phyloP scores from a whole-genome alignment of 2,888 invertebrate species.

The Iphiclides podalirius region DNA sequence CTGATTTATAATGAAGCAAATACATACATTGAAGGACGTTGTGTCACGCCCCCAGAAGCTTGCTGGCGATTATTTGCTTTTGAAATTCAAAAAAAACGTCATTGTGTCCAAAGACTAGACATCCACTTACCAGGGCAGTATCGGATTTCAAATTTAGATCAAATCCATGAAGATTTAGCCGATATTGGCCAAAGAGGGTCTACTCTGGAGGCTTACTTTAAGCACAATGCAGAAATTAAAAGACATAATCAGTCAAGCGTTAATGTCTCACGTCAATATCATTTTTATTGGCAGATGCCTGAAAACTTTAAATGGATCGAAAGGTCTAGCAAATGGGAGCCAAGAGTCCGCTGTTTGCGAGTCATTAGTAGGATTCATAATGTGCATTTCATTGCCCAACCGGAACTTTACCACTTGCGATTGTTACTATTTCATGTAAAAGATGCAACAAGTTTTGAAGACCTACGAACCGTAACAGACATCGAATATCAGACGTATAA shows the following conservation, averaged over 20 bases:
- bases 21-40: slow-evolving; percentile 26
- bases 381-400: slow-evolving; percentile 23
- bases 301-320: slow-evolving; percentile 24
- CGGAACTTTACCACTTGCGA: slow-evolving; percentile 25
- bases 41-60: slow-evolving; percentile 29
- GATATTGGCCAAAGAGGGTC: slow-evolving; percentile 25
- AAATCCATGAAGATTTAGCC: slow-evolving; percentile 26
- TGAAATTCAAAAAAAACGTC: slow-evolving; percentile 37
- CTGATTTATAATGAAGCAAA: slow-evolving; percentile 24
- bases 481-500: slow-evolving; percentile 24
- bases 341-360: slow-evolving; percentile 24
- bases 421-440: slow-evolving; percentile 24
- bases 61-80: slow-evolving; percentile 37
- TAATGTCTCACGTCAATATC: slow-evolving; percentile 22
- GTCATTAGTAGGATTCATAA: slow-evolving; percentile 24
- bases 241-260: slow-evolving; percentile 22
- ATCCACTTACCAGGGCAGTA: slow-evolving; percentile 25
- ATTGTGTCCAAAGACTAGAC: slow-evolving; percentile 32
- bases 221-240: slow-evolving; percentile 23
- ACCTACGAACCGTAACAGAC: too few species aligned
- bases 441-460: too few species aligned
- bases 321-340: slow-evolving; percentile 25
- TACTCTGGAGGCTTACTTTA: slow-evolving; percentile 25
- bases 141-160: slow-evolving; percentile 23
- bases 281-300: slow-evolving; percentile 24